Evolutionary conservation across 1,140 invertebrate species (phyloP), one percentile per base, ranked within the genome.

Genomic region (Panulirus ornatus): DNA sequence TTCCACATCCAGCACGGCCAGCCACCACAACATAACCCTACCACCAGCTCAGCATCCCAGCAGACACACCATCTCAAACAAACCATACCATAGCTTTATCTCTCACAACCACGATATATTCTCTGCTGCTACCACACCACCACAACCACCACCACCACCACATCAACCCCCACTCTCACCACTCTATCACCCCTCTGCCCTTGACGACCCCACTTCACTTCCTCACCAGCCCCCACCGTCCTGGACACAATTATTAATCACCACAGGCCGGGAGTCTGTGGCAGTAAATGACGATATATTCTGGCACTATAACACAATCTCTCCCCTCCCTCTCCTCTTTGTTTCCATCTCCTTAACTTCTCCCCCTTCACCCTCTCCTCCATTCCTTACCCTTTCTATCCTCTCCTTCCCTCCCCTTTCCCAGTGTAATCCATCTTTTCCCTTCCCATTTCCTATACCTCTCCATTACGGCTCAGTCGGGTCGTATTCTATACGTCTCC

Each of bases 251-350:
- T 22, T 19, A 58, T 58, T 58, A 58, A 58, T 58, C 51, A 58
- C 51, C 51, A 58, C n/a, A 58, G n/a, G n/a, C 51, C 16, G 51
- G 51, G 51, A 58, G 51, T 58, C 51, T 58, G 51, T 3, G 51
- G 51, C 51, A 58, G 51, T 58, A 58, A 58, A 58, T 58, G 51
- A 58, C 51, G 51, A 22, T 22, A 58, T 58, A 58, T 58, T 58
- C 51, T 58, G 51, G 16, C 51, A 58, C 51, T 58, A 58, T 19
- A 47, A 47, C 44, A 14, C 5, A 47, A 5, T 47, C 44, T 58
- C 51, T 2, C 51, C n/a, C n/a, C 16, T 58, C 16, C n/a, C 51
- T 58, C 16, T 22, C 16, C 16, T 58, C 51, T 22, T 19, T 22
- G 2, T 19, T 54, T 54, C 51, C 51, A 19, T 19, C 51, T 19